These are phyloP conservation scores for Etheostoma nigrum DNA, from an alignment of 2,797 vertebrate genomes.

Conservation along the genomic window DNA sequence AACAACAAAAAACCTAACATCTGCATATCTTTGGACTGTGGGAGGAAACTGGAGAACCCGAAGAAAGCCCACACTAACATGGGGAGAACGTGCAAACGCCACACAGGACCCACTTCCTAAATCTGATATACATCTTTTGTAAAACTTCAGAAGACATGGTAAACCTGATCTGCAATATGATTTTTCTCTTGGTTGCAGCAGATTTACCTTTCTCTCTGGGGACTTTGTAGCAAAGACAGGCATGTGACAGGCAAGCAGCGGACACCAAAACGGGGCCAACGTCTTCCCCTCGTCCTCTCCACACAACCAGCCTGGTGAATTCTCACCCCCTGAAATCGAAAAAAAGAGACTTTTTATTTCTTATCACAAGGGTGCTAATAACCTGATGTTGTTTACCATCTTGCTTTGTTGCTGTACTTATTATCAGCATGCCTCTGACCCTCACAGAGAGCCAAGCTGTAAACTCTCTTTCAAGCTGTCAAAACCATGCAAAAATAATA, in stretches of 20 bases:
- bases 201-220: slow-evolving; percentile 89
- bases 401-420: slow-evolving; percentile 18
- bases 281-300: slow-evolving; percentile 91
- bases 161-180: neutral
- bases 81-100: no score
- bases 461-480: slow-evolving; percentile 35
- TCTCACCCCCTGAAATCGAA: slow-evolving; percentile 88
- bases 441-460: slow-evolving; percentile 21
- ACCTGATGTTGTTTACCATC: slow-evolving; percentile 4
- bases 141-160: neutral
- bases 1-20: no score
- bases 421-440: slow-evolving; percentile 24
- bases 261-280: slow-evolving; percentile 89
- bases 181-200: no score
- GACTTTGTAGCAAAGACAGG: slow-evolving; percentile 90
- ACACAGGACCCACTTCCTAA: neutral
- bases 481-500: slow-evolving; percentile 39
- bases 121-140: neutral
- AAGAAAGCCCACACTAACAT: no score
- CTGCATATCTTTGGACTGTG: no score
- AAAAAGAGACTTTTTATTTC: neutral
- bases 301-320: slow-evolving; percentile 94
- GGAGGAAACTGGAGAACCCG: no score
- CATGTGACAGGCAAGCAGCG: slow-evolving; percentile 89
- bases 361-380: neutral